A percentile compares a stretch with the other conserved stretches of the same genome.
phyloP scores from a whole-genome alignment of 2,888 invertebrate species.

The Luffia ferchaultella region DNA sequence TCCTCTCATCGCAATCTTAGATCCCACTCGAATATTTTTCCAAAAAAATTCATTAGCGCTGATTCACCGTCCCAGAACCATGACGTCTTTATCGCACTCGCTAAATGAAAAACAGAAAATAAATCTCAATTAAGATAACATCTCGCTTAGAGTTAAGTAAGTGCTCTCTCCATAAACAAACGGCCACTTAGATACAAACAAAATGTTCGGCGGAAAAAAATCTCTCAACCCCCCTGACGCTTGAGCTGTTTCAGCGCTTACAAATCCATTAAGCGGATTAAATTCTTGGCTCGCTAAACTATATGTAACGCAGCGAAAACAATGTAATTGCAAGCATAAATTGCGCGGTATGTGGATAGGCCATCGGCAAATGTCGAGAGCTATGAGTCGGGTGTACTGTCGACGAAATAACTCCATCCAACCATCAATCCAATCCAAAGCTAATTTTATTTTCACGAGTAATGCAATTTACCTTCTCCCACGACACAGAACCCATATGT shows the following conservation, averaged over 20 bases:
- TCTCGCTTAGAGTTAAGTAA: not conserved
- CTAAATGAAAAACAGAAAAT: not conserved
- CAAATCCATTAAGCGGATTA: constrained; percentile 43
- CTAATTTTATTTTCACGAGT: too few species aligned
- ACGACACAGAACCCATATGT: too few species aligned
- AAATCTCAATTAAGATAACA: not conserved
- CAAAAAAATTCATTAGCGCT: not conserved
- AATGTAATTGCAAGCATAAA: constrained; percentile 16
- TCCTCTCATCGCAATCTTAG: not conserved
- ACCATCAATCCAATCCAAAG: too few species aligned
- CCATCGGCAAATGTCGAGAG: too few species aligned
- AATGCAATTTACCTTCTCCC: too few species aligned
- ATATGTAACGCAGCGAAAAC: constrained; percentile 12
- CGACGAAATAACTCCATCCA: too few species aligned
- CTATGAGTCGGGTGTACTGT: too few species aligned
- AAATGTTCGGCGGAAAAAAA: not conserved
- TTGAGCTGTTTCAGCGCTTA: constrained; percentile 32
- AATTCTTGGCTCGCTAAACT: constrained; percentile 37
- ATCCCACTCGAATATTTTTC: too few species aligned
- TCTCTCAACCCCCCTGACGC: not conserved
- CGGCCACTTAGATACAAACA: not conserved
- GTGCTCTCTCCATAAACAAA: not conserved
- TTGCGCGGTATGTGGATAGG: not conserved
- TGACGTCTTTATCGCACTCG: too few species aligned
- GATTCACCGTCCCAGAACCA: not conserved